These are phyloP conservation scores for Tetragonula carbonaria DNA, from an alignment of 2,888 invertebrate species.

Conservation along the genomic window DNA sequence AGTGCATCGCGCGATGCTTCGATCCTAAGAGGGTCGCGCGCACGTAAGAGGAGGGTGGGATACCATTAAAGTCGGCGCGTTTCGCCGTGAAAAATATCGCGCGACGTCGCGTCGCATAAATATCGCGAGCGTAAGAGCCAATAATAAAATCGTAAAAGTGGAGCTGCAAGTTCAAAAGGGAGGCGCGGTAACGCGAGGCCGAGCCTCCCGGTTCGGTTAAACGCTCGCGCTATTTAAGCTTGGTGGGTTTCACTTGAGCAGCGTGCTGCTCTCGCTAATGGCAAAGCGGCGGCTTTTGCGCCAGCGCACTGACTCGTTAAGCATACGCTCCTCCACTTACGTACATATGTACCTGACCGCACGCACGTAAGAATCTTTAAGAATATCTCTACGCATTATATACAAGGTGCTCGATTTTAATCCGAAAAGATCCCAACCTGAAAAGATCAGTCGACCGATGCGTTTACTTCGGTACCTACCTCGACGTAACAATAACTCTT, in stretches of 20 bases:
- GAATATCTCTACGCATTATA: constrained; percentile 42
- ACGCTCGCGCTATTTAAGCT: constrained; percentile 73
- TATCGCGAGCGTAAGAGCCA: constrained; percentile 72
- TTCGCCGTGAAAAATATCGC: constrained; percentile 70
- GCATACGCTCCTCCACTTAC: constrained; percentile 44
- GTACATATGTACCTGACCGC: constrained; percentile 28
- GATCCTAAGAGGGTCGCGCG: constrained; percentile 48
- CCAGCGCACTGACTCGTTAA: constrained; percentile 66
- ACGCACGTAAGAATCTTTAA: constrained; percentile 27
- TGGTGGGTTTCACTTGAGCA: constrained; percentile 57
- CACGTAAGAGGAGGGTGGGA: constrained; percentile 46
- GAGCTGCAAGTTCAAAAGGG: constrained; percentile 70
- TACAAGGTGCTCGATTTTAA: constrained; percentile 50
- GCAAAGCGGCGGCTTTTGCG: constrained; percentile 73
- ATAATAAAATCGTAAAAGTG: constrained; percentile 78
- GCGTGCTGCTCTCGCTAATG: constrained; percentile 71
- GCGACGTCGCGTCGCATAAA: constrained; percentile 73
- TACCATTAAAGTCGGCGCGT: constrained; percentile 72
- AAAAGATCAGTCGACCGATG: background rate
- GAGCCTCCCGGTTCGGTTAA: constrained; percentile 58
- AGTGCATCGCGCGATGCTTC: constrained; percentile 59
- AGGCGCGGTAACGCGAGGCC: constrained; percentile 57
- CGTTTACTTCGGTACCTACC: background rate
- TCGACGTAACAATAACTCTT: background rate
- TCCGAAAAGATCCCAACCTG: background rate